These are phyloP conservation scores for Aspidiotus destructor DNA, from an alignment of 2,888 invertebrate species.

Conservation along the genomic window DNA sequence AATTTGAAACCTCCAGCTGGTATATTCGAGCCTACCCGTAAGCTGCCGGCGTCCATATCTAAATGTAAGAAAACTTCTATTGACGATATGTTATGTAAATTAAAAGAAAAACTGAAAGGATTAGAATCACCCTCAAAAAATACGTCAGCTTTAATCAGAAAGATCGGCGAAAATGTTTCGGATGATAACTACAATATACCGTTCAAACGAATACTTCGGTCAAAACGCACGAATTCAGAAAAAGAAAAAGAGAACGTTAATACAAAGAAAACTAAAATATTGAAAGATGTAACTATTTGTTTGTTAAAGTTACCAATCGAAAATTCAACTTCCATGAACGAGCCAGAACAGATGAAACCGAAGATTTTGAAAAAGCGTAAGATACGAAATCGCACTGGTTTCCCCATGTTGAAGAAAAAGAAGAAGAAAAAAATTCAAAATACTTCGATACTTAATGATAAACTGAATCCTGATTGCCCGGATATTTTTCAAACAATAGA, in stretches of 20 bases:
- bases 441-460: background rate
- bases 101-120: conserved; percentile 35
- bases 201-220: conserved; percentile 9
- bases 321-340: background rate
- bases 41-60: conserved; percentile 32
- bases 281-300: conserved; percentile 10
- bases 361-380: conserved; percentile 54
- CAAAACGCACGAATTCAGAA: conserved; percentile 16
- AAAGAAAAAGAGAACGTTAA: background rate
- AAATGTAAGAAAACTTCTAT: conserved; percentile 35
- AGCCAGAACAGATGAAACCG: conserved; percentile 36
- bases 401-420: conserved; percentile 72
- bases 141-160: conserved; percentile 27
- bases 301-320: conserved; percentile 9
- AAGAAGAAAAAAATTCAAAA: conserved; percentile 48
- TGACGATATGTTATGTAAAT: conserved; percentile 34
- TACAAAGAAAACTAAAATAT: conserved; percentile 19
- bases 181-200: background rate
- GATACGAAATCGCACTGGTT: conserved; percentile 76
- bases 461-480: no score
- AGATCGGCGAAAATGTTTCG: conserved; percentile 11
- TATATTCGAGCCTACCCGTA: conserved; percentile 56
- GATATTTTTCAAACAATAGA: no score
- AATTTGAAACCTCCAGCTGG: conserved; percentile 50
- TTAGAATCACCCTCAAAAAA: conserved; percentile 26